Conservation (phyloP, 2,888 invertebrate genomes). For the Sarcophaga rosellei region DNA sequence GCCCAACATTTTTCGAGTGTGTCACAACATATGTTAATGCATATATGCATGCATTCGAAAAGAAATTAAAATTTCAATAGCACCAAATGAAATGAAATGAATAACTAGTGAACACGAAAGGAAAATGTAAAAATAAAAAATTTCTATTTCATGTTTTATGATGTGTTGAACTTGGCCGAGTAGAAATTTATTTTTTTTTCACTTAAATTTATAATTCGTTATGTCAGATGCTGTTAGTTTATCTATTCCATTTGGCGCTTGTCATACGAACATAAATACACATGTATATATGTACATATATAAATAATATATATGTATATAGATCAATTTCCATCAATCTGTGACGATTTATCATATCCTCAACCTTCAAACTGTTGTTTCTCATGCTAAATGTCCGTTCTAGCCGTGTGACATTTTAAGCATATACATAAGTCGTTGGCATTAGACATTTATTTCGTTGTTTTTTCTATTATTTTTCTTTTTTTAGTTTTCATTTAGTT, state of each 20-base stretch:
- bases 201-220: slow-evolving; percentile 8
- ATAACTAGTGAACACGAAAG: background rate
- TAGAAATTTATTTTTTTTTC: background rate
- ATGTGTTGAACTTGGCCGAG: slow-evolving; percentile 20
- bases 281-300: background rate
- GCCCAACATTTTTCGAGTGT: slow-evolving; percentile 7
- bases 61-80: slow-evolving; percentile 7
- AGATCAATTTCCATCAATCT: slow-evolving; percentile 21
- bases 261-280: background rate
- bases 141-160: background rate
- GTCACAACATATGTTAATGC: background rate
- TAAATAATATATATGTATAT: background rate
- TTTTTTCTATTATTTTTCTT: background rate
- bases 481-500: slow-evolving; percentile 9
- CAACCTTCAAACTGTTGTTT: slow-evolving; percentile 36
- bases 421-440: slow-evolving; percentile 24
- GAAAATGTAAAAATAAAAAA: background rate
- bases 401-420: slow-evolving; percentile 36
- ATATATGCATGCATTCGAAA: background rate
- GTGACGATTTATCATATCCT: slow-evolving; percentile 48
- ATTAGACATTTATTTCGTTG: slow-evolving; percentile 6
- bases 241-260: slow-evolving; percentile 9
- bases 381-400: slow-evolving; percentile 8
- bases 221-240: background rate
- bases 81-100: background rate